Evolutionary conservation across 2,113 vertebrate species (phyloP), one percentile per base, ranked within the genome.

Genomic region (Orcinus orca): DNA sequence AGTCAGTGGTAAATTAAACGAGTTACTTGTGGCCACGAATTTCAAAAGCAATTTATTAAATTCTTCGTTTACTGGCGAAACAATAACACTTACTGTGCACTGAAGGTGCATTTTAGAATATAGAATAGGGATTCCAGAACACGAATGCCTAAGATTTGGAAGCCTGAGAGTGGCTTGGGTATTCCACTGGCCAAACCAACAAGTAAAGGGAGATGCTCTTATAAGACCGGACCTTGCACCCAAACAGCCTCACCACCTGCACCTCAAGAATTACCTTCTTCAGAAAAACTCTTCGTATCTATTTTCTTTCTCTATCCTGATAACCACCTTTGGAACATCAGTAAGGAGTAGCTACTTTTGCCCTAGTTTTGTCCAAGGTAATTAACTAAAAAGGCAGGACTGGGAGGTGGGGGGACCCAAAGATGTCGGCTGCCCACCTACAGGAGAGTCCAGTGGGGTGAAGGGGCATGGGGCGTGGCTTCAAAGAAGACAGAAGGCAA

Each of bases 21-120:
- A 80, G 8, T 20, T 36, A 50, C 29, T 38, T 31, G 1, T 1
- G 33, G 53, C 62, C 63, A 87, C 13, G 26, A 38, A 68, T 53
- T 82, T 79, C 68, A 36, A 76, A 47, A 50, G 26, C 29, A n/a
- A 8, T 13, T 41, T 58, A 25, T 17, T 36, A 36, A 89, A 58
- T 44, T 70, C 14, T 84, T 63, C 15, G 29, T 86, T 31, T 36
- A n/a, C 23, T 47, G 7, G 38, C 47, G 18, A 60, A 33, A 70
- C 2, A 14, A 5, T 73, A 50, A 6, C 2, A 0, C 1, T 38
- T 21, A 6, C 7, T 7, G 6, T 38, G 17, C 0, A 1, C 18
- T 11, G 11, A 23, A 53, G 10, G 31, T 8, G 26, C 25, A 21
- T 7, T 70, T 68, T 14, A 81, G 68, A 65, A 65, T 5, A 62